Base-by-base conservation (phyloP, 2,888 invertebrate genomes). In the Chironomus tentans region DNA sequence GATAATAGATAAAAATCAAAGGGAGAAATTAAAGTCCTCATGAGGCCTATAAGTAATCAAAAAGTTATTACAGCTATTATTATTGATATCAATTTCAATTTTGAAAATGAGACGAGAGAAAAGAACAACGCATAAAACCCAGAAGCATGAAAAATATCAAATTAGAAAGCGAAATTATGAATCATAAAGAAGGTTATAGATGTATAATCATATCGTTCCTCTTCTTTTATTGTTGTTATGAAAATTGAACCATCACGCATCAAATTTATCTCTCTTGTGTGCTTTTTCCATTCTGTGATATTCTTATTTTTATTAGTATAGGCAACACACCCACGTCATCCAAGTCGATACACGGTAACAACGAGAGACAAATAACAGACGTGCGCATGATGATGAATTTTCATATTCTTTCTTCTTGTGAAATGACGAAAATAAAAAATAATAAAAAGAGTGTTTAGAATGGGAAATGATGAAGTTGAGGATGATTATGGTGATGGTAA, bases 171-270 rank as follows among this genome's bases (percentile, higher is more conserved):
- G 4, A 15, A 50, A 50, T 50, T 70, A 70, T 70, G 56, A 70
- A 48, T 50, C 70, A 56, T 38, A 70, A 24, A 70, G 56, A 50
- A 22, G 18, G 48, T 70, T n/a, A n/a, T n/a, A n/a, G n/a, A n/a
- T n/a, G n/a, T n/a, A n/a, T n/a, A n/a, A n/a, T n/a, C n/a, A n/a
- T 38, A 50, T 28, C 3, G 28, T 28, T 38, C 38, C 38, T 38
- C 38, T 28, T 5, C 28, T 28, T 4, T 6, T 28, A 4, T 5
- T 28, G 22, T 28, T 15, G 18, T 50, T 18, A 70, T 50, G 48
- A 70, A 50, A 70, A 70, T 22, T 70, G 56, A 48, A 70, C 46
- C 70, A 70, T 48, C 70, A 70, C 70, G 70, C 70, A 70, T 56
- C 56, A 18, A n/a, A 56, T 56, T 56, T 56, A n/a, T 56, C 56